phyloP scores from a whole-genome alignment of 2,888 invertebrate genomes.

The Nasonia oneida region DNA sequence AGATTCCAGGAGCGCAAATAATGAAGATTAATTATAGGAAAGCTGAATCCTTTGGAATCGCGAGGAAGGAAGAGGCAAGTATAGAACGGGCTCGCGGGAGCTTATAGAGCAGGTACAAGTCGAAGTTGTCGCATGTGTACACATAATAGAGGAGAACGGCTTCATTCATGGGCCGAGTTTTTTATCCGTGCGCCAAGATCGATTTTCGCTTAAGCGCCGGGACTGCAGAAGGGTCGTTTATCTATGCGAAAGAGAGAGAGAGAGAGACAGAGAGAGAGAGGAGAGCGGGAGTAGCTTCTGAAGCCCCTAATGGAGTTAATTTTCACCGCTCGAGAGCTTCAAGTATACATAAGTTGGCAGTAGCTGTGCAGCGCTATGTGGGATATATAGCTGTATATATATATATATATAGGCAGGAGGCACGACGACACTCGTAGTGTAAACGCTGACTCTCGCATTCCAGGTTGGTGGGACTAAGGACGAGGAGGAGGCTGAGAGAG shows the following conservation, averaged over 20 bases:
- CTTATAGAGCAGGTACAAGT: neutral
- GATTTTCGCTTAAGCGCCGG: constrained; percentile 43
- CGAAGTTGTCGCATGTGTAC: neutral
- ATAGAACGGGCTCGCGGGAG: neutral
- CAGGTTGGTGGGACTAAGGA: constrained; percentile 61
- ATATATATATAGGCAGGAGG: no score
- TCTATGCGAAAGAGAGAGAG: neutral
- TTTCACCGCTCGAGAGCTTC: constrained; percentile 44
- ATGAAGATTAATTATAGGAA: constrained; percentile 14
- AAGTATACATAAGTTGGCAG: constrained; percentile 35
- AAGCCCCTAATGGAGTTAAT: constrained; percentile 53
- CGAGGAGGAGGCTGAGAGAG: neutral
- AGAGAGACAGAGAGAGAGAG: no score
- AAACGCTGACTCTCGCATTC: constrained; percentile 57
- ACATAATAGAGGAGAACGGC: neutral
- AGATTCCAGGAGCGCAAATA: constrained; percentile 9
- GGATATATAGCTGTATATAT: neutral
- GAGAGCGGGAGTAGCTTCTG: neutral
- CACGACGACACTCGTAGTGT: constrained; percentile 33
- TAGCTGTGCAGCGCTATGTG: neutral
- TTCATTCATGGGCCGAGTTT: neutral
- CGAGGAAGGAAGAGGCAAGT: neutral
- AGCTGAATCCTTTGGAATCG: neutral
- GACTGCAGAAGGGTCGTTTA: constrained; percentile 41
- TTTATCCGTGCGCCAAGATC: constrained; percentile 19